Percentiles rank a stretch among this genome's conserved stretches.
Conservation (phyloP, 2,888 invertebrate species). For the Drosophila neonasuta region DNA sequence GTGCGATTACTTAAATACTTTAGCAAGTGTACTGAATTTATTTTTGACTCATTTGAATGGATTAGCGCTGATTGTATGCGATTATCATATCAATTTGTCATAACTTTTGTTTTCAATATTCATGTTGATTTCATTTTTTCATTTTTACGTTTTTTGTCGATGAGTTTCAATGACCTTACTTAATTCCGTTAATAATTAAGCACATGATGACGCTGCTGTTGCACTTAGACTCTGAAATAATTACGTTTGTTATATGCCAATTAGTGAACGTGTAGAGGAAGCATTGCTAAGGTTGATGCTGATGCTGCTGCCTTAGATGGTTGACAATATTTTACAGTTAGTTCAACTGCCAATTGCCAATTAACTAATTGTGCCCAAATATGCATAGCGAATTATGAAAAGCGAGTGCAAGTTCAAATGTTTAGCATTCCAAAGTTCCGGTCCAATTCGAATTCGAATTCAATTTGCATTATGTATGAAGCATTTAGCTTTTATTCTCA, state of each 20-base stretch:
- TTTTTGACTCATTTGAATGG: background rate
- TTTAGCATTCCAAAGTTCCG: conserved; percentile 64
- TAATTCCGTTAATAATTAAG: conserved; percentile 32
- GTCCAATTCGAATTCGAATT: conserved; percentile 49
- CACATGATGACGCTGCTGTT: conserved; percentile 17
- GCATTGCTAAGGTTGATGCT: conserved; percentile 42
- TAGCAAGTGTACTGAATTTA: background rate
- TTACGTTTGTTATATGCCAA: conserved; percentile 74
- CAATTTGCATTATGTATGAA: conserved; percentile 62
- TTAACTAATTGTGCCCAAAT: conserved; percentile 75
- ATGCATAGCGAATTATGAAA: conserved; percentile 56
- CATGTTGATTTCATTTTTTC: conserved; percentile 18
- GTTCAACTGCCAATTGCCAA: conserved; percentile 40
- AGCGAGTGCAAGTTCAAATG: conserved; percentile 52
- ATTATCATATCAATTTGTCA: conserved; percentile 12
- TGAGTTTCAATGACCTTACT: conserved; percentile 53
- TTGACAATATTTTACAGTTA: conserved; percentile 65
- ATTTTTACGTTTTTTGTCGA: conserved; percentile 25
- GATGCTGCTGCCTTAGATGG: conserved; percentile 47
- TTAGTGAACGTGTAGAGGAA: conserved; percentile 69
- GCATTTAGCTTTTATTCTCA: conserved; percentile 49
- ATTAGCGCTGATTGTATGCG: conserved; percentile 21
- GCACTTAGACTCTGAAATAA: conserved; percentile 58
- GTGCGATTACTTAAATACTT: background rate
- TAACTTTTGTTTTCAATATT: conserved; percentile 27